Base-by-base conservation (phyloP, 2,888 invertebrate genomes). In the Dryadula phaetusa region DNA sequence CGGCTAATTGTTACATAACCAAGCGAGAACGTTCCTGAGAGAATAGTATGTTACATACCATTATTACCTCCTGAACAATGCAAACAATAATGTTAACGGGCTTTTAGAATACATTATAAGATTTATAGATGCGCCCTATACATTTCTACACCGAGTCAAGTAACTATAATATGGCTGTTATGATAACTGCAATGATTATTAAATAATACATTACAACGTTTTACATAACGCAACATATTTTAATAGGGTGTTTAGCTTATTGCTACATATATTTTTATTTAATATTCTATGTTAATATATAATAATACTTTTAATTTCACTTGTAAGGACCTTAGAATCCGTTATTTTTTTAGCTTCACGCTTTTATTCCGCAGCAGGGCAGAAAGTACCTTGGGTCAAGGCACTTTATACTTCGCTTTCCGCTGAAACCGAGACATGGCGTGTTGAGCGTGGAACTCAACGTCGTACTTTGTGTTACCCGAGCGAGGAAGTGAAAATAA, bases 51-150 rank as follows among this genome's bases (percentile, higher is more conserved):
- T 63, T 62, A 54, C 49, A 56, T 20, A 42, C 54, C 46, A 40
- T 18, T 46, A 61, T 52, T 56, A 54, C 56, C 58, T 18, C 62
- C 62, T 44, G 40, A 65, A 68, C 67, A 70, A 70, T 63, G 40
- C 56, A 62, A 68, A 71, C 64, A 65, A 64, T 67, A 62, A 64
- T 66, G 62, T 64, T 69, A 53, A 69, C 47, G 32, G 34, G 47
- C 62, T 22, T 22, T 49, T 22, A 49, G 12, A 22, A 37, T 49
- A 47, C 22, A 22, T 62, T n/a, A 37, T 10, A 22, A 25, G 22
- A 34, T 22, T 37, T 62, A 16, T n/a, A 49, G 25, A 34, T 62
- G 47, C 5, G 20, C 8, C 22, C 22, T 10, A 22, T 22, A 14
- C 14, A 40, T 40, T 62, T 22, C 12, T 14, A 12, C 37, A 20